These are phyloP conservation scores for Galbula dea DNA, from an alignment of 2,113 vertebrate genomes.

Conservation along the genomic window DNA sequence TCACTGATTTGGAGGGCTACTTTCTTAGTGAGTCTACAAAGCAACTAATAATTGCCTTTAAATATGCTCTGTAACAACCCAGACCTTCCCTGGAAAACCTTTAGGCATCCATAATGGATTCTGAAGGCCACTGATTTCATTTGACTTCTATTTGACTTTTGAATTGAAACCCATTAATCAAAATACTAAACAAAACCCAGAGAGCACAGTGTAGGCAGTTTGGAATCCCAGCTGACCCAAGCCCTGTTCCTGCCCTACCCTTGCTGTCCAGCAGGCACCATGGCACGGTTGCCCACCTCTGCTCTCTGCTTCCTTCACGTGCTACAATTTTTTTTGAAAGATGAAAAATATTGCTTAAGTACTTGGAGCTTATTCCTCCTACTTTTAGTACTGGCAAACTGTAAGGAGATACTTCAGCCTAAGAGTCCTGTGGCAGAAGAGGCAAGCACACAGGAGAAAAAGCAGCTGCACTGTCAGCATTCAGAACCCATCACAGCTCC, in stretches of 20 bases:
- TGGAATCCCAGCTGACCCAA: background rate
- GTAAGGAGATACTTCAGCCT: background rate
- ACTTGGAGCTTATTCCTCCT: background rate
- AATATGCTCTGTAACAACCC: background rate
- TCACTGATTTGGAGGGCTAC: background rate
- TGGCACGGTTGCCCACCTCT: background rate
- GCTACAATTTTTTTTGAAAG: background rate
- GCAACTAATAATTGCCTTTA: background rate
- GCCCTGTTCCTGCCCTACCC: background rate
- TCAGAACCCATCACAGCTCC: background rate
- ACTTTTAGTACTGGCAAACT: background rate
- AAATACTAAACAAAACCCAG: background rate
- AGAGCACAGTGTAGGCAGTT: background rate
- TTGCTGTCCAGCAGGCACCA: fast-evolving
- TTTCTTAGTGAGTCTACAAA: background rate
- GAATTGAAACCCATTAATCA: background rate
- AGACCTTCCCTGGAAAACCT: background rate
- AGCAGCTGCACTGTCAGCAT: background rate
- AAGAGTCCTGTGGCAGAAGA: background rate
- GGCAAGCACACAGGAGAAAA: background rate
- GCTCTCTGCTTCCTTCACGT: background rate
- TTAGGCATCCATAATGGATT: background rate
- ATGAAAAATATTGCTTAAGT: background rate
- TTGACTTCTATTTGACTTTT: background rate
- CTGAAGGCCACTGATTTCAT: background rate